A percentile compares a stretch with the other conserved stretches of the same genome.
phyloP scores from a whole-genome alignment of 2,113 vertebrate species.

The Alligator mississippiensis region DNA sequence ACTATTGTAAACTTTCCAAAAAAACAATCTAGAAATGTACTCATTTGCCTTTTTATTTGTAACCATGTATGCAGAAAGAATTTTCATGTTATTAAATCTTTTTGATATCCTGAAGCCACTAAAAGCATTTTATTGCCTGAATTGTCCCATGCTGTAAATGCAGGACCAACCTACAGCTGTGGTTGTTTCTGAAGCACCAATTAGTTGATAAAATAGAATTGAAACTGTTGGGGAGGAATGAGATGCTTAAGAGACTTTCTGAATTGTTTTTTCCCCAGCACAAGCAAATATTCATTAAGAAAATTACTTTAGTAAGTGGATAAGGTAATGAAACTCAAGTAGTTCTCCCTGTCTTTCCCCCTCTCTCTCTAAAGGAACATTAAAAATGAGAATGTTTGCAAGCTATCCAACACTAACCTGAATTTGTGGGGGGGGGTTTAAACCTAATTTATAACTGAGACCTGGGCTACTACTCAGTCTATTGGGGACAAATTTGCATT shows the following conservation, averaged over 20 bases:
- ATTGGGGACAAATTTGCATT: not conserved
- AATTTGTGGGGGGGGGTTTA: not conserved
- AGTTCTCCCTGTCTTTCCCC: not conserved
- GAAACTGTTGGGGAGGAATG: not conserved
- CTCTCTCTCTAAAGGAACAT: not conserved
- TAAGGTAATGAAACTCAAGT: not conserved
- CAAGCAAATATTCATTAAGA: not conserved
- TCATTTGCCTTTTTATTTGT: not conserved
- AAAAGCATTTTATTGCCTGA: not conserved
- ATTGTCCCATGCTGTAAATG: not conserved
- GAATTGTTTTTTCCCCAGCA: not conserved
- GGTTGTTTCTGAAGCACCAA: not conserved
- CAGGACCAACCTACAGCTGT: not conserved
- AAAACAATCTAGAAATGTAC: not conserved
- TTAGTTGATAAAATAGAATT: not conserved
- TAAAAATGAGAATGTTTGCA: not conserved
- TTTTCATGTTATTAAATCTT: not conserved
- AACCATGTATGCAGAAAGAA: not conserved
- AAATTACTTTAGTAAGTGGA: not conserved
- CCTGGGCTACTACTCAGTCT: not conserved
- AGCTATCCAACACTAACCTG: not conserved
- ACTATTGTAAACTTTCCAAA: not conserved
- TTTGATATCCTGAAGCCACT: not conserved
- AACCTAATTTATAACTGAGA: not conserved
- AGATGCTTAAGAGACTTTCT: not conserved